Evolutionary conservation across 2,888 invertebrate genomes (phyloP), one percentile per base, ranked within the genome.

Genomic region (Chironomus riparius): DNA sequence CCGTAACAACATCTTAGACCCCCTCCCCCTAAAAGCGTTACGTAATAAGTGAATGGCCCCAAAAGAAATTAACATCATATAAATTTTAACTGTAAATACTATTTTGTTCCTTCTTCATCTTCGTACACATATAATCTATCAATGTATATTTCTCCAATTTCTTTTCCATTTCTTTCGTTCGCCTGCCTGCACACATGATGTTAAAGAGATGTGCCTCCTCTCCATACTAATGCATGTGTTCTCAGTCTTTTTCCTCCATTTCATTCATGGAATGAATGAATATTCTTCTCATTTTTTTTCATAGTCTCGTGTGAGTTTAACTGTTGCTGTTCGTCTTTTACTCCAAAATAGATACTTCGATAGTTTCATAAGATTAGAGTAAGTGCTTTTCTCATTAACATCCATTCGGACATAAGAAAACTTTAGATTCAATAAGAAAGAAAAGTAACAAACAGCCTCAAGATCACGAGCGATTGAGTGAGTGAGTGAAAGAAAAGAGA

Each of bases 301-400:
- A 65, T 18, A 18, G 56, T 56, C 56, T 56, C 65, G 65, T 24
- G 24, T 24, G n/a, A 65, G 65, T 65, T 24, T 65, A 15, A 56
- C 65, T 65, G 21, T 21, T 21, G 21, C 65, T 56, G 56, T 5
- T 18, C 56, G 56, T 18, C 56, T 18, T 18, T 65, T 65, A 21
- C 24, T 65, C 65, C 22, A 22, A 56, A 15, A 50, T 38, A 38
- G 65, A 15, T 2, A 47, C 5, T 18, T 22, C 7, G 56, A 71
- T 56, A 71, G 71, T 56, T 56, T 65, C 56, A 18, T 6, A 18
- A 56, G 56, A 71, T 71, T 71, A 56, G 24, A 61, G 70, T 70
- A 69, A 69, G 71, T 71, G 71, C 24, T 71, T 61, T 61, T 18
- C n/a, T 15, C 71, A n/a, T 38, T 38, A 38, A 38, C 38, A 38